Evolutionary conservation across 2,797 vertebrate species (phyloP).

Genomic region (Coendou prehensilis): DNA sequence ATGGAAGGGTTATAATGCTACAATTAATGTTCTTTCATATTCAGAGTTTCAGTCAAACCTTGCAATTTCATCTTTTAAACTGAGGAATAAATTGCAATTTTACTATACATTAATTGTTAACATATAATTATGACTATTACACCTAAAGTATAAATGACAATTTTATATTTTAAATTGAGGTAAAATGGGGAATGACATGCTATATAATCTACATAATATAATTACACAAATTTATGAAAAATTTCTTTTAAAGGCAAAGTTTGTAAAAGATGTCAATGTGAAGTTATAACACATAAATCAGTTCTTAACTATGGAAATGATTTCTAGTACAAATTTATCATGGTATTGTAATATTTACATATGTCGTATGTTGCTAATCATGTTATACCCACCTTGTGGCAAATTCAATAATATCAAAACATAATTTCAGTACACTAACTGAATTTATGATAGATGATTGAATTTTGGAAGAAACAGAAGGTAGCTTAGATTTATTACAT

Average conservation of each 20-base stretch:
- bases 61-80: not conserved
- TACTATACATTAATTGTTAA: not conserved
- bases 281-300: not conserved
- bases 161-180: not conserved
- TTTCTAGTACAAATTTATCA: not conserved
- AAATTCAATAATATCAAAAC: not conserved
- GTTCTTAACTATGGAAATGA: not conserved
- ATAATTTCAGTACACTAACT: constrained; percentile 14
- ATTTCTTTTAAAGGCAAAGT: not conserved
- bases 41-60: not conserved
- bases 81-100: not conserved
- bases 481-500: not conserved
- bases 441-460: not conserved
- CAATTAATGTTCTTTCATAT: not conserved
- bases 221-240: not conserved
- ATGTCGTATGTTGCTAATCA: not conserved
- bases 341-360: not conserved
- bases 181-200: not conserved
- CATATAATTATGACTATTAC: not conserved
- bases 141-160: not conserved
- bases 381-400: not conserved
- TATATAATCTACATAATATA: not conserved
- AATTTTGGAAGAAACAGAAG: constrained; percentile 12
- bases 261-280: not conserved
- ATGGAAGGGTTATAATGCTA: not conserved